These are phyloP conservation scores for Agelas oroides DNA, from an alignment of 37 sponge, comb jelly and placozoan genomes.

Conservation along the genomic window DNA sequence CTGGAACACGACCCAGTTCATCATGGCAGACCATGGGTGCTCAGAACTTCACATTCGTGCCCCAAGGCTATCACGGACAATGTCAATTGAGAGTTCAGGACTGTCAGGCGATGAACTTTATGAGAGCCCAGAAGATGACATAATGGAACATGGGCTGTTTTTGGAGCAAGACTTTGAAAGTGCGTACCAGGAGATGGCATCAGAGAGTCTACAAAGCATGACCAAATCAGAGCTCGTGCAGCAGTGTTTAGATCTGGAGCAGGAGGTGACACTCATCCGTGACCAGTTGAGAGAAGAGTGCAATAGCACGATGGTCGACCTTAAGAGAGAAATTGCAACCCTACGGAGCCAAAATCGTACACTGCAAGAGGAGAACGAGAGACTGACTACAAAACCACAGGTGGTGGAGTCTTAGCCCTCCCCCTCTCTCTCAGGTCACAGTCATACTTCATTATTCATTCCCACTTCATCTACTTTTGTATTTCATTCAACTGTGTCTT, in stretches of 20 bases:
- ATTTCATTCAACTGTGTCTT: too few species aligned
- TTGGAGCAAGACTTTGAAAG: slow-evolving; percentile 63
- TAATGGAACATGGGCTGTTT: slow-evolving; percentile 28
- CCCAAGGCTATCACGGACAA: slow-evolving; percentile 22
- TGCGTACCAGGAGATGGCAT: slow-evolving; percentile 22
- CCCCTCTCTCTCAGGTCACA: not conserved
- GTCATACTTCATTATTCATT: not conserved
- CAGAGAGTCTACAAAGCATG: slow-evolving; percentile 49
- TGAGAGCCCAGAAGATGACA: slow-evolving; percentile 57
- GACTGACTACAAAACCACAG: not conserved
- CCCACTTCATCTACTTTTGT: too few species aligned
- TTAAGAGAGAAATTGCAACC: not conserved
- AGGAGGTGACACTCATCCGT: not conserved
- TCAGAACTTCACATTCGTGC: slow-evolving; percentile 10
- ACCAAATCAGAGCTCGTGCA: slow-evolving; percentile 48
- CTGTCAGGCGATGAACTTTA: slow-evolving; percentile 55
- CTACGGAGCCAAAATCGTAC: not conserved
- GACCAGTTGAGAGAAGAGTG: not conserved
- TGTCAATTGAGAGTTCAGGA: slow-evolving; percentile 47
- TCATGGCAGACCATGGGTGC: slow-evolving; percentile 62
- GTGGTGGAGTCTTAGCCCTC: not conserved
- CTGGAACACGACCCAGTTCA: slow-evolving; percentile 73
- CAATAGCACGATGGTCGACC: not conserved
- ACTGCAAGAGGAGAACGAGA: not conserved
- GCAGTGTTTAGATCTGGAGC: slow-evolving; percentile 37